Evolutionary conservation across 2,113 vertebrate species (phyloP), one percentile per base, ranked within the genome.

Genomic region (Microcebus griseorufus): DNA sequence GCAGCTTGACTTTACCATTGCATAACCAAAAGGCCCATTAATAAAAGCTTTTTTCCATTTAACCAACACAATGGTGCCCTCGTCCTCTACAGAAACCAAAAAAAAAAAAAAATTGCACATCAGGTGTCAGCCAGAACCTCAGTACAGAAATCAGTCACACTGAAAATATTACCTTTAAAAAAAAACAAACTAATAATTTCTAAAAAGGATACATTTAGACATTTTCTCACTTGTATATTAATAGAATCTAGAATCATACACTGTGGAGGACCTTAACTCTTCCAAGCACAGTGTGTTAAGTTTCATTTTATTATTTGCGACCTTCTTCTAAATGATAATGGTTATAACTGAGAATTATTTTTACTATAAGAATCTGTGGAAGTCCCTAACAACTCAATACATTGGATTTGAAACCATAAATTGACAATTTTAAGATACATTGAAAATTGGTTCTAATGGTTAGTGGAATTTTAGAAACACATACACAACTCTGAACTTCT

Each of bases 291-390:
- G 45, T 9, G 32, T 0, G 1, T 37, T 5, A 0, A 32, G 93
- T 97, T 97, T 98, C 69, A 0, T 97, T 98, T 97, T 90, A 97
- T 45, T 90, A 82, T 76, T 90, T 89, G 58, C 14, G 69, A 2
- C 4, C 25, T 69, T 42, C 80, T 96, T 73, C 67, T 75, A 92
- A 95, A 96, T n/a, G 72, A 83, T 37, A 18, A 20, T 89, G 37
- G 51, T 90, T 64, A 32, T 27, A 85, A 32, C 23, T 25, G 39
- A 96, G 65, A 85, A 87, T 96, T 96, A 82, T 20, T 93, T 93
- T 90, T 70, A 83, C 78, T 81, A 4, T 93, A 78, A 1, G 3
- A 16, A 14, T 72, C 62, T 0, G 0, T 96, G 97, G 94, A 97
- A 97, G 97, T 81, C 96, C 81, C 96, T 0, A 60, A 97, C 94